Evolutionary conservation across 2,888 invertebrate species (phyloP).

Genomic region (Hemaris fuciformis): DNA sequence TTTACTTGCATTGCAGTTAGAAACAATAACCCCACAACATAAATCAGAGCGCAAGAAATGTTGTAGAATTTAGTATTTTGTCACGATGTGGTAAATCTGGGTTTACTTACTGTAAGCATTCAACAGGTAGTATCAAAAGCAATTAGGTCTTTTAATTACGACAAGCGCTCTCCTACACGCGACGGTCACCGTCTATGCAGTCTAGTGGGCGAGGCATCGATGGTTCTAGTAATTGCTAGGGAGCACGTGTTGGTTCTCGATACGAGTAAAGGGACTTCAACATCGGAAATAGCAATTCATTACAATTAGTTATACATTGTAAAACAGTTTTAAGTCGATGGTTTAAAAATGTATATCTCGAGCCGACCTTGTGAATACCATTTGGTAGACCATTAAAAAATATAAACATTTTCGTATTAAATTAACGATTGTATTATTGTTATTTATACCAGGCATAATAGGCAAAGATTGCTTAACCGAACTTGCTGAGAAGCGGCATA

Average conservation of each 20-base stretch:
- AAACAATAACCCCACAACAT: too few species aligned
- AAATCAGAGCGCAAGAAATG: not conserved
- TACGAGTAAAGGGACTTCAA: not conserved
- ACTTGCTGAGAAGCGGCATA: not conserved
- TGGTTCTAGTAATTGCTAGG: not conserved
- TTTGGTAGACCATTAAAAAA: too few species aligned
- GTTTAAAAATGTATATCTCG: too few species aligned
- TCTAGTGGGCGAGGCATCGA: conserved; percentile 1
- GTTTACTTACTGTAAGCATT: not conserved
- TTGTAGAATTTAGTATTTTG: not conserved
- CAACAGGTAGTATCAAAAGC: not conserved
- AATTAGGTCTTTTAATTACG: not conserved
- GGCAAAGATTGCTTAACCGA: not conserved
- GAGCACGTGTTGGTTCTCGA: not conserved
- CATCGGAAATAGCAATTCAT: too few species aligned
- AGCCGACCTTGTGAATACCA: too few species aligned
- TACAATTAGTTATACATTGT: too few species aligned
- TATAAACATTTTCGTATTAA: too few species aligned
- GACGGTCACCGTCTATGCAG: not conserved
- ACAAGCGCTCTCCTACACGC: not conserved
- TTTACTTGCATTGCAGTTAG: too few species aligned
- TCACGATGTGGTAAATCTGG: not conserved
- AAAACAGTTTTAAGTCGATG: too few species aligned
- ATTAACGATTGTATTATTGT: too few species aligned
- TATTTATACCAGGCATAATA: too few species aligned